These are phyloP conservation scores for Kradibia gibbosae DNA, from an alignment of 1,140 invertebrate species.

Conservation along the genomic window DNA sequence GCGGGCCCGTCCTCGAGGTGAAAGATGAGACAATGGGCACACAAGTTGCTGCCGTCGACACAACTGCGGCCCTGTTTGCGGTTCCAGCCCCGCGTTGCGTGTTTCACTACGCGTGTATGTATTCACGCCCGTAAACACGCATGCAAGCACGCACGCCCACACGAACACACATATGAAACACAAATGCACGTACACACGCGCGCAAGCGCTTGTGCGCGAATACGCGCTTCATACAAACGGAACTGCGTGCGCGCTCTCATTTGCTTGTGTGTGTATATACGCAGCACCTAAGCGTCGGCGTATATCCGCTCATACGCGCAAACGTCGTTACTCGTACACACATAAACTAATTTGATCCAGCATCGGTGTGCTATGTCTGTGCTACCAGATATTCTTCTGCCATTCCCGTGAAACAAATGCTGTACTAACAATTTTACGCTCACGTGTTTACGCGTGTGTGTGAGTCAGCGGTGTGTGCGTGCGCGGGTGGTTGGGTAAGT, in stretches of 20 bases:
- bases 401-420: neutral
- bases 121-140: no score
- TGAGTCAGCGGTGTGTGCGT: neutral
- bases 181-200: no score
- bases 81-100: no score
- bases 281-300: neutral
- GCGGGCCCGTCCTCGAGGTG: constrained; percentile 50
- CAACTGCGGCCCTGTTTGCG: no score
- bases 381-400: neutral
- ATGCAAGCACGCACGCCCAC: no score
- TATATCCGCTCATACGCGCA: neutral
- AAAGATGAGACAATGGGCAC: constrained; percentile 20
- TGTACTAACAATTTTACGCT: neutral
- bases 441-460: neutral
- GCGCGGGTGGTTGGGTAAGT: neutral
- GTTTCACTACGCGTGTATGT: no score
- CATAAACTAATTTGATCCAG: neutral
- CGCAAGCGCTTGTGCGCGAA: no score
- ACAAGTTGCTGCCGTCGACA: no score
- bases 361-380: neutral
- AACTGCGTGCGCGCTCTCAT: neutral
- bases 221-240: no score
- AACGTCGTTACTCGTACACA: neutral
- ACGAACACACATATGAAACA: no score
- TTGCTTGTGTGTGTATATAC: neutral